These are phyloP conservation scores for Temnothorax unifasciatus DNA, from an alignment of 2,888 invertebrate species.

Conservation along the genomic window DNA sequence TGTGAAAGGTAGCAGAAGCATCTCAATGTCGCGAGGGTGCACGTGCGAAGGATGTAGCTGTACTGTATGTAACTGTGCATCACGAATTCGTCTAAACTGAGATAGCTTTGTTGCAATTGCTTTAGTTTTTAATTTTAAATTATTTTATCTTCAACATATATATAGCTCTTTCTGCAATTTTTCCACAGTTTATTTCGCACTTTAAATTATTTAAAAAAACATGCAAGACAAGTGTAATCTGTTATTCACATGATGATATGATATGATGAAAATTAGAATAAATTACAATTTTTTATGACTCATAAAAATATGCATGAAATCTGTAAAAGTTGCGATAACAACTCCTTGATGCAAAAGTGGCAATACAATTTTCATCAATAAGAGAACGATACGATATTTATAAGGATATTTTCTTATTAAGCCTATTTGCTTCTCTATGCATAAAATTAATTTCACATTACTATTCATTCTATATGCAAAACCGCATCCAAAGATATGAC, in stretches of 20 bases:
- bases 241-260: not conserved
- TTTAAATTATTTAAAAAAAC: not conserved
- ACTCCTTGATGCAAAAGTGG: not conserved
- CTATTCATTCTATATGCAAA: not conserved
- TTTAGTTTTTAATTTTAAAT: not conserved
- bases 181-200: not conserved
- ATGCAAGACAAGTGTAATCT: not conserved
- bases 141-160: not conserved
- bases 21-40: slow-evolving; percentile 46
- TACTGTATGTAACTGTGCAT: not conserved
- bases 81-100: slow-evolving; percentile 12
- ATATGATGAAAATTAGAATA: not conserved
- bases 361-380: not conserved
- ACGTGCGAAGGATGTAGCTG: slow-evolving; percentile 25
- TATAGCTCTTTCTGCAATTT: not conserved
- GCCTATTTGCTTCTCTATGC: not conserved
- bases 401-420: not conserved
- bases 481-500: not conserved
- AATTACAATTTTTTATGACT: not conserved
- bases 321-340: not conserved
- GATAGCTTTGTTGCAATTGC: not conserved
- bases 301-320: not conserved
- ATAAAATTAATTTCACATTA: not conserved
- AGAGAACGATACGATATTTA: not conserved
- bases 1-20: slow-evolving; percentile 60